A percentile compares a stretch with the other conserved stretches of the same genome.
Evolutionary conservation across 2,888 invertebrate genomes (phyloP).

Genomic region (Eupithecia vulgata): DNA sequence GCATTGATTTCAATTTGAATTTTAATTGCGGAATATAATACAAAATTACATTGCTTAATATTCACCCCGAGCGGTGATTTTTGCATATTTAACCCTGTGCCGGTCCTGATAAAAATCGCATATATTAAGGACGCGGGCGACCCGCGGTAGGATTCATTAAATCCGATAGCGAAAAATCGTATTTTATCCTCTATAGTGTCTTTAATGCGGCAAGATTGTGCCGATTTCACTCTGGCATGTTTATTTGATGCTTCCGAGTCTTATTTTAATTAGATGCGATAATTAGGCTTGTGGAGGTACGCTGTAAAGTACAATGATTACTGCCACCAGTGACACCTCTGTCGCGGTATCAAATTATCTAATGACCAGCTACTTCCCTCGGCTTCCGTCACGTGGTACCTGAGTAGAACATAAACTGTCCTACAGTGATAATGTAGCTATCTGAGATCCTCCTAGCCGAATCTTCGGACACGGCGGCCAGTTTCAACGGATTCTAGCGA

Average conservation of each 20-base stretch:
- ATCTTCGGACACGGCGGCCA: no score
- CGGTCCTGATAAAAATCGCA: slow-evolving; percentile 76
- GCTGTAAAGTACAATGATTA: slow-evolving; percentile 19
- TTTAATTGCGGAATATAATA: slow-evolving; percentile 84
- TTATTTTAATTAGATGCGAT: slow-evolving; percentile 46
- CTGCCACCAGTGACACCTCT: not conserved
- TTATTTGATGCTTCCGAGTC: slow-evolving; percentile 55
- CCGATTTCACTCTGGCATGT: slow-evolving; percentile 51
- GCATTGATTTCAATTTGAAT: slow-evolving; percentile 85
- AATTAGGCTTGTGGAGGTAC: slow-evolving; percentile 18
- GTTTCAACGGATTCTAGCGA: no score
- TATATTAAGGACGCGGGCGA: slow-evolving; percentile 67
- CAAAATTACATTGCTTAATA: slow-evolving; percentile 83
- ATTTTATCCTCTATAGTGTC: slow-evolving; percentile 64
- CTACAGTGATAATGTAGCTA: not conserved
- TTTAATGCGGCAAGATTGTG: slow-evolving; percentile 57
- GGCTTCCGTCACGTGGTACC: not conserved
- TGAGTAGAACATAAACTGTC: not conserved
- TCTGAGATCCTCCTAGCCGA: not conserved
- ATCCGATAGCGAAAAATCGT: slow-evolving; percentile 69
- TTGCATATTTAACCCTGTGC: slow-evolving; percentile 80
- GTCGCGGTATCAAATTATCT: not conserved
- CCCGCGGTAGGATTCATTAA: slow-evolving; percentile 71
- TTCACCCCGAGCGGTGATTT: slow-evolving; percentile 80
- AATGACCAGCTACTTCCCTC: not conserved